Percentiles rank a stretch among this genome's conserved stretches.
phyloP scores from a whole-genome alignment of 2,888 invertebrate species.

The Tiliacea citrago region DNA sequence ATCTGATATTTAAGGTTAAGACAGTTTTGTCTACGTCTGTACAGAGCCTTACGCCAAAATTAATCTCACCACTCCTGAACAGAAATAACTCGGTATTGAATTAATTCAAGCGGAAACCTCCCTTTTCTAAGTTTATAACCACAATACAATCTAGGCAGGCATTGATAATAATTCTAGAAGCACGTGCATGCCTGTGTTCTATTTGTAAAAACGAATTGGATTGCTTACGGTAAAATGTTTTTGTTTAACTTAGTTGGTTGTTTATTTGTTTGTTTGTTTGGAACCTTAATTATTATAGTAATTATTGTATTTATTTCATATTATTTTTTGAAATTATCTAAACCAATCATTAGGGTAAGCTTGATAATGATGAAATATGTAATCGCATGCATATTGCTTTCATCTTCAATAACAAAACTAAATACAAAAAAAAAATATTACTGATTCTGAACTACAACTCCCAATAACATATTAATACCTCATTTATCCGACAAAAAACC shows the following conservation, averaged over 20 bases:
- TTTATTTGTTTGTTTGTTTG: background rate
- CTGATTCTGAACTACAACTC: background rate
- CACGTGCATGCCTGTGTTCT: background rate
- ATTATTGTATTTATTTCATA: too few relatives aligned
- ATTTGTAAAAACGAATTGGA: background rate
- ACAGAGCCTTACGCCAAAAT: background rate
- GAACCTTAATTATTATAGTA: background rate
- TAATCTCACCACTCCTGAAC: constrained; percentile 14
- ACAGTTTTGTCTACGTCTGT: background rate
- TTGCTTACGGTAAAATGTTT: background rate
- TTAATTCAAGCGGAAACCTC: constrained; percentile 17
- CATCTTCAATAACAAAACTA: background rate
- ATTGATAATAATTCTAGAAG: constrained; percentile 21
- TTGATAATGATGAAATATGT: too few relatives aligned
- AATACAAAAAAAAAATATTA: background rate
- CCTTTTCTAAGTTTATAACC: constrained; percentile 9
- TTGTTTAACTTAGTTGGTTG: background rate
- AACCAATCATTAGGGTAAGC: background rate
- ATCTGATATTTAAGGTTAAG: background rate
- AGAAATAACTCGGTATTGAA: constrained; percentile 36
- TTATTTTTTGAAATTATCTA: background rate
- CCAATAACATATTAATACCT: constrained; percentile 1
- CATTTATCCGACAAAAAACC: constrained; percentile 26
- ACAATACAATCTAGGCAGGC: background rate
- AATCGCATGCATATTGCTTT: too few relatives aligned